phyloP scores from a whole-genome alignment of 2,113 vertebrate genomes.

The Choloepus hoffmanni region DNA sequence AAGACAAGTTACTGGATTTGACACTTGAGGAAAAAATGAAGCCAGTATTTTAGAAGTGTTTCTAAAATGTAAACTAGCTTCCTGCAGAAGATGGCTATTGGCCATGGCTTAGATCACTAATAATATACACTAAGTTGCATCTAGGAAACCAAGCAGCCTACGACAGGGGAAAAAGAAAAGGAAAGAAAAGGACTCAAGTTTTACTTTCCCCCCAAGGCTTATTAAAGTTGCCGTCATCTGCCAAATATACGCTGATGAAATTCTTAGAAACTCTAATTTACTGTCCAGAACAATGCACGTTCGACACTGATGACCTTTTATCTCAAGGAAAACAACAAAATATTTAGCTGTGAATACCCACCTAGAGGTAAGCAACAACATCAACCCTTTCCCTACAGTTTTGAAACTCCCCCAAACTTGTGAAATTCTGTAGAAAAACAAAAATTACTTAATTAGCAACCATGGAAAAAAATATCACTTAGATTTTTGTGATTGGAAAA shows the following conservation, averaged over 20 bases:
- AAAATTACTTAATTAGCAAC: constrained; percentile 1
- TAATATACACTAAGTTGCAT: background rate
- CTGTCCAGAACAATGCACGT: background rate
- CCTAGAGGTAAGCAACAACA: background rate
- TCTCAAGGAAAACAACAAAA: background rate
- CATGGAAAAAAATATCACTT: background rate
- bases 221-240: background rate
- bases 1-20: background rate
- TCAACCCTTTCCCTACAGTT: background rate
- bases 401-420: background rate
- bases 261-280: background rate
- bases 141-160: constrained; percentile 22
- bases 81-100: background rate
- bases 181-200: background rate
- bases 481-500: constrained; percentile 33
- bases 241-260: background rate
- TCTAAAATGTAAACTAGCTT: background rate
- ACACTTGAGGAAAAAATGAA: background rate
- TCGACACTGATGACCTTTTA: constrained; percentile 4
- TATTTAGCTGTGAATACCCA: constrained; percentile 16
- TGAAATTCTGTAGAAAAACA: background rate
- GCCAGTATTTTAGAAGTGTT: constrained; percentile 10
- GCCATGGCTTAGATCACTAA: background rate
- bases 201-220: background rate
- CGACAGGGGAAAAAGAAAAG: background rate